Base-by-base conservation (phyloP, 2,888 invertebrate genomes). In the Digitonthophagus gazella region DNA sequence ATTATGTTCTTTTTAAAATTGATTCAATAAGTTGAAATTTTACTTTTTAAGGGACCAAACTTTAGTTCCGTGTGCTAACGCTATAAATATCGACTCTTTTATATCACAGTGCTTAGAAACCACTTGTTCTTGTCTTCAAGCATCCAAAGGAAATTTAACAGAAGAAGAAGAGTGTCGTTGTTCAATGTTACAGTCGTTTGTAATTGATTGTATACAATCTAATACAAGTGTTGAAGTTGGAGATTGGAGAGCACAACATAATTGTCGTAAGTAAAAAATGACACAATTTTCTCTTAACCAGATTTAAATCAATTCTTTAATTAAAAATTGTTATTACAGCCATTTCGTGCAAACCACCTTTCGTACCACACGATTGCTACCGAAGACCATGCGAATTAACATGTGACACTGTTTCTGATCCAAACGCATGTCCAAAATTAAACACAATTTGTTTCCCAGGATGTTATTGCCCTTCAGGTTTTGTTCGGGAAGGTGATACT, bases 281-380 rank as follows among this genome's bases (percentile, higher is more conserved):
- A n/a, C n/a, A n/a, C n/a, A n/a, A n/a, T n/a, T 58, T n/a, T 44
- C n/a, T 65, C 15, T 15, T n/a, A n/a, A n/a, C n/a, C n/a, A n/a
- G n/a, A n/a, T 54, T 55, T 22, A 56, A 56, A 18, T 19, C 4
- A 11, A n/a, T n/a, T n/a, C n/a, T n/a, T n/a, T n/a, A n/a, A n/a
- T n/a, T n/a, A n/a, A n/a, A n/a, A n/a, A n/a, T n/a, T n/a, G n/a
- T n/a, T 8, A 65, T 67, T 71, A 69, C 77, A 90, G 93, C 91
- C 71, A 88, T 89, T 1, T 83, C 85, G 3, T 96, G 95, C 77
- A 88, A 90, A 0, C 79, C 90, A 0, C 93, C 93, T 0, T 85
- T 94, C 63, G 89, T 93, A n/a, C 91, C 93, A 81, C 88, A 90
- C 75, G 94, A 94, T 80, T 95, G 95, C 80, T 94, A 90, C 83